Percentiles rank a stretch among this genome's conserved stretches.
phyloP scores from a whole-genome alignment of 2,888 invertebrate species.

The Darwinula stevensoni region DNA sequence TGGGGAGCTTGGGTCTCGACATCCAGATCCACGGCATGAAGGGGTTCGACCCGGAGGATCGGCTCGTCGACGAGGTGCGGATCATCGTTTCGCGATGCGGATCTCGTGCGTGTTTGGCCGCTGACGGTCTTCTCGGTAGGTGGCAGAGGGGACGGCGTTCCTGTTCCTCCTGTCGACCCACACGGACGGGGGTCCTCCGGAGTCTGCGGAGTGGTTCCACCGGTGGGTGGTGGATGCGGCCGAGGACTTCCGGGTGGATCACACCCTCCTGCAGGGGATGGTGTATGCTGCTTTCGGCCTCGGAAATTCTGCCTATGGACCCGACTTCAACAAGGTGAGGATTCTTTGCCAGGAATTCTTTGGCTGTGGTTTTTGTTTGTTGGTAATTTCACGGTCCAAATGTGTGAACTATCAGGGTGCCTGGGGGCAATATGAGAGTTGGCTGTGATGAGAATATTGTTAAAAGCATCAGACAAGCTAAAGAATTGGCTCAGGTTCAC shows the following conservation, averaged over 20 bases:
- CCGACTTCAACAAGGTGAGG: conserved; percentile 17
- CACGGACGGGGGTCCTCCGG: conserved; percentile 21
- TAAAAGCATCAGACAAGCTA: too few species aligned
- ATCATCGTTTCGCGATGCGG: too few species aligned
- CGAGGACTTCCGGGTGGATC: conserved; percentile 22
- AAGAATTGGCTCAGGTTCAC: too few species aligned
- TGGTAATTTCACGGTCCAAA: too few species aligned
- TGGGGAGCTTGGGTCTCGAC: background rate
- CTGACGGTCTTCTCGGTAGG: too few species aligned
- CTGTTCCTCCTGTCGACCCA: conserved; percentile 24
- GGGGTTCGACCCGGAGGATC: background rate
- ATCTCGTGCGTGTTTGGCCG: too few species aligned
- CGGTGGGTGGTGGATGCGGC: conserved; percentile 23
- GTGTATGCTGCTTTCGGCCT: conserved; percentile 22
- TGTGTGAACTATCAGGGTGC: too few species aligned
- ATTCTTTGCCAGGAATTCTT: background rate
- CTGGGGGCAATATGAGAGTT: too few species aligned
- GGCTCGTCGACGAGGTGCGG: too few species aligned
- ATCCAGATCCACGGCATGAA: background rate
- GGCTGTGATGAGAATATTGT: too few species aligned
- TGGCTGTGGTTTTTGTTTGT: conserved; percentile 5
- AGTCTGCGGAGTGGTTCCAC: conserved; percentile 20
- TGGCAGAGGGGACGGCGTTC: too few species aligned
- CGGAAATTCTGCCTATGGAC: conserved; percentile 22
- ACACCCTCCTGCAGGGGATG: conserved; percentile 17